Base-by-base conservation (phyloP, 2,797 vertebrate genomes). In the Syndactyla subalaris region DNA sequence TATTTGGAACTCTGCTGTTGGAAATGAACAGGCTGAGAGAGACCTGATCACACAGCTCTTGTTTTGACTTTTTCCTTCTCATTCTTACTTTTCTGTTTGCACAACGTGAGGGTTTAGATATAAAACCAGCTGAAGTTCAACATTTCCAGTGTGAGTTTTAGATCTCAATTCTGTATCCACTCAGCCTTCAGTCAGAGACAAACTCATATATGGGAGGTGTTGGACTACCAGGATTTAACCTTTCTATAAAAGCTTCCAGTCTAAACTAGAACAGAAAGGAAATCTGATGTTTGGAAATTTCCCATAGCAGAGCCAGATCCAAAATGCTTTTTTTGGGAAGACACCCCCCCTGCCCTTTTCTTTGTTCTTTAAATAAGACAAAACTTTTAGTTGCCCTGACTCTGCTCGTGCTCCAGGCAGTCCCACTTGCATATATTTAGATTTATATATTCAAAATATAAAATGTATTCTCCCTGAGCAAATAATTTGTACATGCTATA, bases 401-500 rank as follows among this genome's bases (percentile, higher is more conserved):
- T 77, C 29, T 36, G 9, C 63, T 71, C 58, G 6, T 74, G 78
- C 92, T 88, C 30, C 79, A 57, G 85, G 89, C 91, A 57, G 78
- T 49, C 49, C 78, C 61, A 38, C 36, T 70, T 93, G 67, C 39
- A 12, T 52, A 51, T 63, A 79, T 88, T 94, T 85, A 67, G 63
- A 18, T 82, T 90, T 88, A 76, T 76, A 32, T 82, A 43, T 90
- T 95, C 29, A 32, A 93, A 80, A 82, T 73, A 46, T 67, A 36
- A 82, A 77, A 81, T 20, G 22, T 74, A 3, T 81, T 87, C 38
- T 89, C 63, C 88, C 68, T 1, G 3, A 74, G 83, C 88, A 80
- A 55, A 58, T 66, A 12, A 24, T 75, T 49, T 68, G 71, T 23
- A 7, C 43, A 5, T 52, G 86, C 58, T 24, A 5, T 66, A 48